Evolutionary conservation across 2,888 invertebrate genomes (phyloP).

Genomic region (Neocrepidodera transversa): DNA sequence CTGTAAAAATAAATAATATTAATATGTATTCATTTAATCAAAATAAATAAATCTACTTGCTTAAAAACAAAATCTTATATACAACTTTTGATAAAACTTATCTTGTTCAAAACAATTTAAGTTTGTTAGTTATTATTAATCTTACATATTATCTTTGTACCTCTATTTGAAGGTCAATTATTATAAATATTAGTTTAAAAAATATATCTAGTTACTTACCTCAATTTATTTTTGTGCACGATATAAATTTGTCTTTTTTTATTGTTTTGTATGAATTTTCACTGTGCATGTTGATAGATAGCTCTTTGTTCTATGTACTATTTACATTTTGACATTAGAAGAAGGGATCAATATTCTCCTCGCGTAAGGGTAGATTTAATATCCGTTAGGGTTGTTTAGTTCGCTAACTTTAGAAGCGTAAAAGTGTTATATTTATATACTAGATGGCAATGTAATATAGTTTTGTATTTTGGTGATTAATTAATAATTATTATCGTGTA

Average conservation of each 20-base stretch:
- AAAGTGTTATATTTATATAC: neutral
- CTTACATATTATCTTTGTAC: too few relatives aligned
- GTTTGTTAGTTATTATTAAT: too few relatives aligned
- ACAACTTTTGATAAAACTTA: too few relatives aligned
- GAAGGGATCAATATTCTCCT: neutral
- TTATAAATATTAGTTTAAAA: too few relatives aligned
- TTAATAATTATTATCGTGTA: too few relatives aligned
- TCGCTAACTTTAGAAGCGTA: neutral
- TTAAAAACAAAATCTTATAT: too few relatives aligned
- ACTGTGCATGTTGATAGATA: conserved; percentile 17
- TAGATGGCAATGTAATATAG: neutral
- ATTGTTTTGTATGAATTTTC: conserved; percentile 3
- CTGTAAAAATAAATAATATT: conserved; percentile 18
- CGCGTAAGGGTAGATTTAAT: neutral
- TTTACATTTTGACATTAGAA: neutral
- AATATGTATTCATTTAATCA: neutral
- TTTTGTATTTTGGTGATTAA: neutral
- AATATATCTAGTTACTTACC: too few relatives aligned
- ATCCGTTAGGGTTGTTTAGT: conserved; percentile 7
- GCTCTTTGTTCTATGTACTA: conserved; percentile 14
- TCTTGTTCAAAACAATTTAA: too few relatives aligned
- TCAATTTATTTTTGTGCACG: neutral
- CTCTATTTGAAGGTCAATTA: too few relatives aligned
- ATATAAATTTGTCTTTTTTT: neutral
- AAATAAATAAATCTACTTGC: neutral